Percentiles rank a stretch among this genome's conserved stretches.
These are phyloP conservation scores for Drosophila ananassae DNA, from an alignment of 1,140 invertebrate genomes.

Conservation along the genomic window DNA sequence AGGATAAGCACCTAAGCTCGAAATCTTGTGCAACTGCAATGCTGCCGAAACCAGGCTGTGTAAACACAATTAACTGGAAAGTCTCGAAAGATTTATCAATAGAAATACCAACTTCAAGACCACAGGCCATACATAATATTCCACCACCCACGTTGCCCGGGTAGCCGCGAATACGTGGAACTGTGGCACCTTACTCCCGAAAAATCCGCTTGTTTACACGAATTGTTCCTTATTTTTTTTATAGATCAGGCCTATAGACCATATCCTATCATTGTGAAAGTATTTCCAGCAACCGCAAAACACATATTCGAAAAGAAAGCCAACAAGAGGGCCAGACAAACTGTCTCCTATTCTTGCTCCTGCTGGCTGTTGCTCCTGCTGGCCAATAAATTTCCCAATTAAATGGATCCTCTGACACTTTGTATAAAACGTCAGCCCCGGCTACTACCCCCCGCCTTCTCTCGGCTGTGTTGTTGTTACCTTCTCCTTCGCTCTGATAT, in stretches of 20 bases:
- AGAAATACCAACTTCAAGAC: slow-evolving; percentile 56
- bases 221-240: slow-evolving; percentile 61
- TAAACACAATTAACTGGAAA: slow-evolving; percentile 63
- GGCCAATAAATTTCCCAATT: slow-evolving; percentile 80
- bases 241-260: slow-evolving; percentile 9
- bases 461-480: slow-evolving; percentile 10
- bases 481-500: slow-evolving; percentile 14
- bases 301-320: slow-evolving; percentile 60
- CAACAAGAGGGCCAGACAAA: slow-evolving; percentile 74
- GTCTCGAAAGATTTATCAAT: slow-evolving; percentile 37
- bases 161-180: slow-evolving; percentile 28
- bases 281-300: slow-evolving; percentile 73
- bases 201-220: slow-evolving; percentile 58
- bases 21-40: slow-evolving; percentile 11
- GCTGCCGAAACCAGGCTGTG: slow-evolving; percentile 28
- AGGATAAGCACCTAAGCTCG: slow-evolving; percentile 28
- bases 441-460: slow-evolving; percentile 58
- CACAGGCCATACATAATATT: slow-evolving; percentile 35
- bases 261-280: slow-evolving; percentile 46
- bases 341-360: slow-evolving; percentile 56
- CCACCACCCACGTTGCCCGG: slow-evolving; percentile 43
- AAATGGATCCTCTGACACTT: slow-evolving; percentile 80
- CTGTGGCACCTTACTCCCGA: slow-evolving; percentile 42
- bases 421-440: slow-evolving; percentile 55
- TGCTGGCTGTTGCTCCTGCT: slow-evolving; percentile 31